Conservation (phyloP, 1,140 invertebrate species). For the Cydia fagiglandana region DNA sequence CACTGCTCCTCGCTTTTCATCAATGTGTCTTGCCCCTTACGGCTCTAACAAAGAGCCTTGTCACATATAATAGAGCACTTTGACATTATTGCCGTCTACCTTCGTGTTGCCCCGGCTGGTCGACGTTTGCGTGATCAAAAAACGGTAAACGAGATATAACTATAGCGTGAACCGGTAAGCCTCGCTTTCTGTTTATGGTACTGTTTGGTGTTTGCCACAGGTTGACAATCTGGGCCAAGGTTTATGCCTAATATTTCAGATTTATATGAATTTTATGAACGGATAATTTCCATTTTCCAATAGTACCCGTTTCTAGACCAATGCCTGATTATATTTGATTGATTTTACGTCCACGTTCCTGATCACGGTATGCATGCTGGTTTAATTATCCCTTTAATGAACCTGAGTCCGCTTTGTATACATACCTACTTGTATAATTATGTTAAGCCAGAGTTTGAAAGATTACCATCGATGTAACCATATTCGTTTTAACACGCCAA, state of each 20-base stretch:
- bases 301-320: background rate
- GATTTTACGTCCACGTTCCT: background rate
- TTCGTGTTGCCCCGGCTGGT: constrained; percentile 16
- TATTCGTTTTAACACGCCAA: too few species aligned
- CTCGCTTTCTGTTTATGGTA: constrained; percentile 17
- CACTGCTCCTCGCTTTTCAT: constrained; percentile 7
- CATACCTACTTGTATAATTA: background rate
- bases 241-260: constrained; percentile 17
- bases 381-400: background rate
- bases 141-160: constrained; percentile 2
- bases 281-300: background rate
- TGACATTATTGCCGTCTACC: constrained; percentile 20
- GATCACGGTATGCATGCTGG: background rate
- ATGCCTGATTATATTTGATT: background rate
- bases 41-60: background rate
- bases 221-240: constrained; percentile 26
- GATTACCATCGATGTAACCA: too few species aligned
- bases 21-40: constrained; percentile 16
- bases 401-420: background rate
- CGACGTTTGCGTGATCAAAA: constrained; percentile 31
- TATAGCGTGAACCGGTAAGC: constrained; percentile 18
- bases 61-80: constrained; percentile 21
- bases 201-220: background rate
- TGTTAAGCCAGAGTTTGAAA: background rate
- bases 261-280: background rate